Base-by-base conservation (phyloP, 2,888 invertebrate genomes). In the Alcis repandata region DNA sequence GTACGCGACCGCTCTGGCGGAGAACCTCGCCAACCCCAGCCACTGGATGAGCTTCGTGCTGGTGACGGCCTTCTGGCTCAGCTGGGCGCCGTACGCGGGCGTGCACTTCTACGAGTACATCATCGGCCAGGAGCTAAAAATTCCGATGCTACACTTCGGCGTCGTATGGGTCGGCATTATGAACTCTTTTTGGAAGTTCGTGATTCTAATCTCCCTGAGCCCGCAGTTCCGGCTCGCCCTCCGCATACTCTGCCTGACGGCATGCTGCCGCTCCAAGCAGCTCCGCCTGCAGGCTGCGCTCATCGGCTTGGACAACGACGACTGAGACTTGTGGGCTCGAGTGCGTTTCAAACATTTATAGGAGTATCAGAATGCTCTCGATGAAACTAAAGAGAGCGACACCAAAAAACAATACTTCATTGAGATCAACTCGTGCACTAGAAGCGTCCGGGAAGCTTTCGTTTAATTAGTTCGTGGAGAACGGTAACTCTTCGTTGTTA, bases 31-130 rank as follows among this genome's bases (percentile, higher is more conserved):
- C 75, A 98, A 98, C 91, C 98, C 98, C 71, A 98, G 98, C 94
- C 99, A 99, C 94, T 95, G 98, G 90, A 98, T 99, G 96, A 98
- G 98, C 81, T 98, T 99, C 91, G 95, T 98, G 77, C 95, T 99
- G 80, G 97, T 99, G 74, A 94, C 97, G 78, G 95, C 97, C 63
- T 99, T 99, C 93, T 97, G 98, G 96, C 92, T 98, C 70, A 98
- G 98, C 77, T 99, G 99, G 99, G 94, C 97, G 72, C 99, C 99
- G 22, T 98, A 97, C 93, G 96, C 98, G 72, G 94, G 95, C 63
- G 95, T 98, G 72, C 95, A 96, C 75, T 92, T 97, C 69, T 98
- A 97, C 91, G 97, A 96, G 86, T 95, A 95, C 84, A 89, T 95
- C 78, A 95, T 94, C 53, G 95, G 94, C 71, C 92, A 94, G 68